phyloP scores from a whole-genome alignment of 23 tunicate species.

The Trididemnum miniatum region DNA sequence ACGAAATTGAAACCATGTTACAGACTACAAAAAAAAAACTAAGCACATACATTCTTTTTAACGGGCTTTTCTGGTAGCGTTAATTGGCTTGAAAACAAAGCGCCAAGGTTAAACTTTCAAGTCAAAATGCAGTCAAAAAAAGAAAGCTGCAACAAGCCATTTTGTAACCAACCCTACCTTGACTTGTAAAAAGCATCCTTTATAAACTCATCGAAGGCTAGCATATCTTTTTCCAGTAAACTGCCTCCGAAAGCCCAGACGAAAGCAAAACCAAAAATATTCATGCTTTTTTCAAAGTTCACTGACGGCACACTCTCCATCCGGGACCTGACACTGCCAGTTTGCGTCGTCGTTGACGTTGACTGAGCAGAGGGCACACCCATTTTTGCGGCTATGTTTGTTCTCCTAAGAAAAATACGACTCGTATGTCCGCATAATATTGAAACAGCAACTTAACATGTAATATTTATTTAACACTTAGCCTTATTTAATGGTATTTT shows the following conservation, averaged over 20 bases:
- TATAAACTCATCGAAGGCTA: constrained; percentile 54
- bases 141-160: no score
- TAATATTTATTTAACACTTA: no score
- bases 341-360: constrained; percentile 2
- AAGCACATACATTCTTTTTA: no score
- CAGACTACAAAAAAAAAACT: no score
- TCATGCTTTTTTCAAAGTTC: constrained; percentile 50
- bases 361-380: background rate
- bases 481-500: no score
- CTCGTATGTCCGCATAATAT: no score
- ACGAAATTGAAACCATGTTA: no score
- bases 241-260: constrained; percentile 94
- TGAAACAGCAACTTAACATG: no score
- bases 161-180: background rate
- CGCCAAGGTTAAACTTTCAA: no score
- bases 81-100: no score
- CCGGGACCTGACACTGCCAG: constrained; percentile 55
- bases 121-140: no score
- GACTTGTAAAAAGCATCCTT: constrained; percentile 36
- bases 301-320: constrained; percentile 66
- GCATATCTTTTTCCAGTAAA: constrained; percentile 55
- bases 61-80: no score
- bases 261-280: constrained; percentile 79
- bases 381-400: background rate
- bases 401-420: background rate